Evolutionary conservation across 2,113 vertebrate genomes (phyloP), one percentile per base, ranked within the genome.

Genomic region (Ascaphus truei): DNA sequence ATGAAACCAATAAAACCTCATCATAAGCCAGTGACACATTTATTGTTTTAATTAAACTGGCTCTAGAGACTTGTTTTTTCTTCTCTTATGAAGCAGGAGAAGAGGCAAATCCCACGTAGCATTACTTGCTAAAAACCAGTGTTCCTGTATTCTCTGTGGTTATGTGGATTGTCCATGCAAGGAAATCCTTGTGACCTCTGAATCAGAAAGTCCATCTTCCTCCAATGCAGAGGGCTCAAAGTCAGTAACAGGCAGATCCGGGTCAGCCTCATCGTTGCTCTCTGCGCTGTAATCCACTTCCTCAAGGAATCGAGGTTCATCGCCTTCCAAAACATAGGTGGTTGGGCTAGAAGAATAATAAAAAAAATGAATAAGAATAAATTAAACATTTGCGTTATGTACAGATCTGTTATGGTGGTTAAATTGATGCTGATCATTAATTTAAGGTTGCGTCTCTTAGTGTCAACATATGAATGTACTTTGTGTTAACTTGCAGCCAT

Each of bases 241-340:
- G 72, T 89, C 87, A 11, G 73, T 84, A 75, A 91, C 90, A 64
- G 75, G 77, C 72, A 88, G 73, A 64, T 97, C 94, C 6, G 26
- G 45, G 0, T 98, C 95, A 79, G 81, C 80, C 23, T 98, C 97
- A 7, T 96, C 94, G 43, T 94, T 93, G 83, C 97, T 99, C 77
- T 98, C 97, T 18, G 96, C 97, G 1, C 97, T 99, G 86, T 99
- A 99, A 89, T 99, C 97, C 73, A 98, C 90, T 73, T 96, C 94
- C 88, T 99, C 97, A 81, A 95, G 88, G 78, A 95, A 98, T 64
- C 90, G 91, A 27, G 96, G 96, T 75, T 99, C 97, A 1, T 99
- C 97, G 85, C 97, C 97, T 53, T 98, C 95, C 90, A 98, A 74
- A 78, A 98, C 91, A 0, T 98, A 97, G 1, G 96, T 98, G 36